Percentiles rank a stretch among this genome's conserved stretches.
Evolutionary conservation across 2,888 invertebrate genomes (phyloP).

Genomic region (Chrysolina oricalcia): DNA sequence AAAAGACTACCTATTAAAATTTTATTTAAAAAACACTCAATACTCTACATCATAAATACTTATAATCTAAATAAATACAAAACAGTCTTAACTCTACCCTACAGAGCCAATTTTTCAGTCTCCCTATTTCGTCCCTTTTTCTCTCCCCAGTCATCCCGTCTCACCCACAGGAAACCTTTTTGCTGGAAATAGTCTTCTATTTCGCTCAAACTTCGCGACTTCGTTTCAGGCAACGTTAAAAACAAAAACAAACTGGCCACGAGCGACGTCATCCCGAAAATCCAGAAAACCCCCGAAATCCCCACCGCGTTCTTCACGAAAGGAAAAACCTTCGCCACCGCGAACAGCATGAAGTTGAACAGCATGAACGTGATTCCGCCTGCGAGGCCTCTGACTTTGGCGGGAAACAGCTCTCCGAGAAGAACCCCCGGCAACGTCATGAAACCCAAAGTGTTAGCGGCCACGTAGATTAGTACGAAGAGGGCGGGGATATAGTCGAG

Average conservation of each 20-base stretch:
- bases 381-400: conserved; percentile 81
- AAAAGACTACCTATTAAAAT: not conserved
- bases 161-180: conserved; percentile 77
- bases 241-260: conserved; percentile 79
- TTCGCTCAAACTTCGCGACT: conserved; percentile 80
- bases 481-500: conserved; percentile 69
- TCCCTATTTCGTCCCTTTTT: conserved; percentile 17
- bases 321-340: conserved; percentile 82
- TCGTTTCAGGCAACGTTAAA: conserved; percentile 83
- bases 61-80: conserved; percentile 32
- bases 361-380: conserved; percentile 84
- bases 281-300: conserved; percentile 80
- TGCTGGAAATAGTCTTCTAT: conserved; percentile 87
- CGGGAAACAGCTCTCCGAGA: conserved; percentile 84
- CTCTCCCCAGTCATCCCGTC: conserved; percentile 14
- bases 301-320: conserved; percentile 76
- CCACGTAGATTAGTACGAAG: conserved; percentile 81
- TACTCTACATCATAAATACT: conserved; percentile 17
- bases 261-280: conserved; percentile 80
- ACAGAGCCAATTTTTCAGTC: conserved; percentile 32
- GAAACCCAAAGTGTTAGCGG: conserved; percentile 82
- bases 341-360: conserved; percentile 81
- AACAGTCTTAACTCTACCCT: conserved; percentile 31
- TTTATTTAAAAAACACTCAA: conserved; percentile 12
- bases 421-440: conserved; percentile 84